phyloP scores from a whole-genome alignment of 2,888 invertebrate species.

The Hybos culiciformis region DNA sequence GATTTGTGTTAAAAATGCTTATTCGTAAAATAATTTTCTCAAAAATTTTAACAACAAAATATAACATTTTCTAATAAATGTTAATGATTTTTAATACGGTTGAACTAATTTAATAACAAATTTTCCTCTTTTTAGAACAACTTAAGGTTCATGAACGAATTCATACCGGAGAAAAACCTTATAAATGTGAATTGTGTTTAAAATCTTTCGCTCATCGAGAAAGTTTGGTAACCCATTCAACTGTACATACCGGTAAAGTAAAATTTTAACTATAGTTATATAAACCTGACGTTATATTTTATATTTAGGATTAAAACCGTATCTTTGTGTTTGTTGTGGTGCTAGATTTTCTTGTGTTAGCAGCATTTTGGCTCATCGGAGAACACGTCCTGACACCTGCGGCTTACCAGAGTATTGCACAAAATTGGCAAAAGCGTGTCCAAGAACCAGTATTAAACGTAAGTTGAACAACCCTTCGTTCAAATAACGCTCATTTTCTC shows the following conservation, averaged over 20 bases:
- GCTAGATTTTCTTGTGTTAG: slow-evolving; percentile 38
- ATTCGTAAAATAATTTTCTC: too few species aligned
- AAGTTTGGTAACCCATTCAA: slow-evolving; percentile 37
- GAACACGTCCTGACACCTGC: slow-evolving; percentile 36
- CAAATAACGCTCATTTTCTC: too few species aligned
- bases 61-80: too few species aligned
- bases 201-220: slow-evolving; percentile 38
- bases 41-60: too few species aligned
- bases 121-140: too few species aligned
- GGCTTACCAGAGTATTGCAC: slow-evolving; percentile 22
- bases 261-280: too few species aligned
- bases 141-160: slow-evolving; percentile 27
- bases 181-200: slow-evolving; percentile 32
- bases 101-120: too few species aligned
- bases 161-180: slow-evolving; percentile 26
- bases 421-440: not conserved
- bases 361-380: slow-evolving; percentile 37
- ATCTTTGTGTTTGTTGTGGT: slow-evolving; percentile 37
- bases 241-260: slow-evolving; percentile 35
- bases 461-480: too few species aligned
- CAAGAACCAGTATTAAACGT: not conserved
- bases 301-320: slow-evolving; percentile 28
- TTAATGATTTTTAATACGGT: too few species aligned
- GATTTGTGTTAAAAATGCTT: too few species aligned
- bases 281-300: too few species aligned